Evolutionary conservation across 2,113 vertebrate genomes (phyloP).

Genomic region (Sula dactylatra): DNA sequence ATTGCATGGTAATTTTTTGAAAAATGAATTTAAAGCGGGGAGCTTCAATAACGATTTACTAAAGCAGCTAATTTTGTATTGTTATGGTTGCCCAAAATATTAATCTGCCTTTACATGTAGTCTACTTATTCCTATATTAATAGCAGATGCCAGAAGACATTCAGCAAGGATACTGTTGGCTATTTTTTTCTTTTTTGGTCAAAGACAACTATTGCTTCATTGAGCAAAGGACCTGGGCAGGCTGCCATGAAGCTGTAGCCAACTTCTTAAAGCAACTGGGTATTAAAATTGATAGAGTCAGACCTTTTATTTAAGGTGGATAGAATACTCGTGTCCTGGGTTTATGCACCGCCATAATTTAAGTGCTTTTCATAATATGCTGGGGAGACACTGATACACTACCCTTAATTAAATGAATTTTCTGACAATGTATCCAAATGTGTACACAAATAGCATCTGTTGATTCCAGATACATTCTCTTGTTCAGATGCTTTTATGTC

Average conservation of each 20-base stretch:
- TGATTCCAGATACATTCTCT: not conserved
- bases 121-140: conserved; percentile 37
- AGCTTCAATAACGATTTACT: not conserved
- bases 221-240: conserved; percentile 65
- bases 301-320: conserved; percentile 68
- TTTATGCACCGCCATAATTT: conserved; percentile 42
- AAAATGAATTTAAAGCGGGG: not conserved
- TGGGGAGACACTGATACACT: not conserved
- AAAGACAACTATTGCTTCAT: conserved; percentile 66
- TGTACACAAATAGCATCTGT: not conserved
- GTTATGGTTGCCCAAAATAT: conserved; percentile 26
- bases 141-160: conserved; percentile 57
- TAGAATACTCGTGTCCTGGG: conserved; percentile 60
- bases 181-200: conserved; percentile 52
- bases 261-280: conserved; percentile 67
- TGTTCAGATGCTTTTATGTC: not conserved
- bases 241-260: conserved; percentile 68
- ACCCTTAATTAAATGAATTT: conserved; percentile 37
- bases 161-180: conserved; percentile 56
- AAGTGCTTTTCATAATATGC: conserved; percentile 30
- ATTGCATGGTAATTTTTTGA: not conserved
- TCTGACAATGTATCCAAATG: not conserved
- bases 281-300: conserved; percentile 72
- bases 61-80: not conserved
- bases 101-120: conserved; percentile 42